These are phyloP conservation scores for Sebastes wilsoni DNA, from an alignment of 2,797 vertebrate species.

Conservation along the genomic window DNA sequence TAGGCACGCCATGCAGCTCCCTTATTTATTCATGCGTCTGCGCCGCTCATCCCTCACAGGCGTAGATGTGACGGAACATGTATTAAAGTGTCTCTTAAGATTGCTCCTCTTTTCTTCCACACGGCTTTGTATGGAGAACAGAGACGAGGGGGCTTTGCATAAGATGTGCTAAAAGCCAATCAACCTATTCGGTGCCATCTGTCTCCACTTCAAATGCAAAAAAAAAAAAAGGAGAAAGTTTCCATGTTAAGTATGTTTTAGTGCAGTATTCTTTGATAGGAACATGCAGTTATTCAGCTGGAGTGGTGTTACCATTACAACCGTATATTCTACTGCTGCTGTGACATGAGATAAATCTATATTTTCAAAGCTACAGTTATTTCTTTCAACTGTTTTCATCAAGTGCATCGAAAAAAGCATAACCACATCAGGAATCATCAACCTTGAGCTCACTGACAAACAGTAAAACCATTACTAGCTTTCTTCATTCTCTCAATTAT, in stretches of 20 bases:
- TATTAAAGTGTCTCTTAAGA: slow-evolving; percentile 63
- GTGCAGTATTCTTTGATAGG: slow-evolving; percentile 46
- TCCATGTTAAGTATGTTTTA: slow-evolving; percentile 49
- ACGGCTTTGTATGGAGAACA: slow-evolving; percentile 37
- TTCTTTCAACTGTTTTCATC: neutral
- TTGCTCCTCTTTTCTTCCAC: slow-evolving; percentile 40
- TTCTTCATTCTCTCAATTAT: neutral
- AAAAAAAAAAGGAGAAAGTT: slow-evolving; percentile 33
- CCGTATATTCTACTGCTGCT: slow-evolving; percentile 23
- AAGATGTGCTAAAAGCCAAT: slow-evolving; percentile 65
- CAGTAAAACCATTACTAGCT: slow-evolving; percentile 10
- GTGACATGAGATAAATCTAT: slow-evolving; percentile 30
- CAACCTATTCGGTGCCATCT: slow-evolving; percentile 74
- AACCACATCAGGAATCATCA: slow-evolving; percentile 19
- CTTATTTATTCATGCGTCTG: slow-evolving; percentile 61
- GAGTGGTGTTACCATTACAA: slow-evolving; percentile 11
- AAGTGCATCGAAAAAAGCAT: neutral
- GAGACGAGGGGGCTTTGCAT: slow-evolving; percentile 31
- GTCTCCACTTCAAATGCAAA: slow-evolving; percentile 54
- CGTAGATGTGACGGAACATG: slow-evolving; percentile 57
- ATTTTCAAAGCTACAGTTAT: slow-evolving; percentile 9
- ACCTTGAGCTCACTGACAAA: slow-evolving; percentile 7
- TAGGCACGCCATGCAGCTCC: slow-evolving; percentile 24
- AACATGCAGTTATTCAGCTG: slow-evolving; percentile 35
- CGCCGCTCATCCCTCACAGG: slow-evolving; percentile 54